Percentiles rank a stretch among this genome's conserved stretches.
phyloP scores from a whole-genome alignment of 2,113 vertebrate genomes.

The Coturnix japonica region DNA sequence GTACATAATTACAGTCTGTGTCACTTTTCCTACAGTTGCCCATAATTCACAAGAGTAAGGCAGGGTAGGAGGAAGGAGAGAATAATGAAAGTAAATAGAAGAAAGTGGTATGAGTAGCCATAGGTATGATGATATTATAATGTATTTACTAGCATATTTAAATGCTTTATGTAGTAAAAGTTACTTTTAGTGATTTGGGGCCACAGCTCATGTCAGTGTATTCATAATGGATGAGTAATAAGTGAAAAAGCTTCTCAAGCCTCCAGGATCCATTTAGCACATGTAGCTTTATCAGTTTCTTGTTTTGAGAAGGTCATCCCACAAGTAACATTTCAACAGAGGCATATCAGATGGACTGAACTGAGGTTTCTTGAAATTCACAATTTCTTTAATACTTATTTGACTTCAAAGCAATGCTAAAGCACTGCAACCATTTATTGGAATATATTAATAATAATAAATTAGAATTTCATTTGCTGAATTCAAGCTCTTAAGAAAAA shows the following conservation, averaged over 20 bases:
- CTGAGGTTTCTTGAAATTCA: neutral
- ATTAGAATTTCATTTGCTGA: slow-evolving; percentile 27
- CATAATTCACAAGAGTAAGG: slow-evolving; percentile 8
- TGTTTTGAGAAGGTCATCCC: neutral
- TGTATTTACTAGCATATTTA: neutral
- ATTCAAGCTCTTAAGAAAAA: slow-evolving; percentile 29
- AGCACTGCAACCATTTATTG: slow-evolving; percentile 21
- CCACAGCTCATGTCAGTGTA: neutral
- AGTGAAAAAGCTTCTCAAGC: neutral
- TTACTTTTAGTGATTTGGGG: neutral
- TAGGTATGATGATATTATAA: neutral
- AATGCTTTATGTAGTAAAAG: neutral
- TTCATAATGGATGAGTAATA: neutral
- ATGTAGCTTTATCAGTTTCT: neutral
- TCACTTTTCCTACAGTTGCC: neutral
- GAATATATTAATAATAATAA: slow-evolving; percentile 49
- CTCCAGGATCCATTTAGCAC: neutral
- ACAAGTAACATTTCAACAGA: neutral
- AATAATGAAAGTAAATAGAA: neutral
- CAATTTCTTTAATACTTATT: neutral
- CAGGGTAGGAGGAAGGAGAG: neutral
- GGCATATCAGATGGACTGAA: slow-evolving; percentile 14
- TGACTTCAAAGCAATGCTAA: slow-evolving; percentile 11
- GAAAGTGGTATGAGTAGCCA: neutral
- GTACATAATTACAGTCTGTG: slow-evolving; percentile 17